Conservation (phyloP, 2,888 invertebrate genomes). For the Polymixis lichenea region DNA sequence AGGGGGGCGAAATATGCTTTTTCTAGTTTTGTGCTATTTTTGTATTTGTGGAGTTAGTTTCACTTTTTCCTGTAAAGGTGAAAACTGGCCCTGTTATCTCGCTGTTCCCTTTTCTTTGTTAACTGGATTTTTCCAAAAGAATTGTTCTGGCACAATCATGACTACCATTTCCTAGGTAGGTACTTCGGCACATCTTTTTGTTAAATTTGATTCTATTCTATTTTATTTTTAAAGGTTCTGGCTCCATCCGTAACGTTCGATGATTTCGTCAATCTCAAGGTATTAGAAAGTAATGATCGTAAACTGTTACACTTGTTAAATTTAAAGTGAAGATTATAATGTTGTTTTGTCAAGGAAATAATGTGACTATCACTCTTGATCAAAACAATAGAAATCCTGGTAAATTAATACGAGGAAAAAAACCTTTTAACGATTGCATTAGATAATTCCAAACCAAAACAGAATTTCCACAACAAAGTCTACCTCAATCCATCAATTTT, state of each 20-base stretch:
- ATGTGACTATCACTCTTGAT: background rate
- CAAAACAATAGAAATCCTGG: background rate
- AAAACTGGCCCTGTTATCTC: background rate
- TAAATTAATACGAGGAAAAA: background rate
- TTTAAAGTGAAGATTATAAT: background rate
- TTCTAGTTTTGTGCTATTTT: slow-evolving; percentile 34
- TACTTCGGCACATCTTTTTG: background rate
- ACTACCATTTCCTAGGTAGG: background rate
- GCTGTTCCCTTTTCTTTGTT: background rate
- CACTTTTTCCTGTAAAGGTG: background rate
- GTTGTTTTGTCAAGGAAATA: background rate
- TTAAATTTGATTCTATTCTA: too few relatives aligned
- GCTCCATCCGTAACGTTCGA: too few relatives aligned
- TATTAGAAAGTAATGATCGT: too few relatives aligned
- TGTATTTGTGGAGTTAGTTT: slow-evolving; percentile 11
- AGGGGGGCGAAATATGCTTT: slow-evolving; percentile 21
- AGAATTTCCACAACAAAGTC: slow-evolving; percentile 2
- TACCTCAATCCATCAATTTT: slow-evolving; percentile 32
- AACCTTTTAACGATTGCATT: background rate
- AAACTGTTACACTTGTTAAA: too few relatives aligned
- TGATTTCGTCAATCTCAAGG: too few relatives aligned
- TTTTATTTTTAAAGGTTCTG: too few relatives aligned
- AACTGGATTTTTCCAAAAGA: background rate
- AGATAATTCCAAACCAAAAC: background rate
- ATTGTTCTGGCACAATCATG: background rate